Evolutionary conservation across 2,113 vertebrate species (phyloP), one percentile per base, ranked within the genome.

Genomic region (Excalfactoria chinensis): DNA sequence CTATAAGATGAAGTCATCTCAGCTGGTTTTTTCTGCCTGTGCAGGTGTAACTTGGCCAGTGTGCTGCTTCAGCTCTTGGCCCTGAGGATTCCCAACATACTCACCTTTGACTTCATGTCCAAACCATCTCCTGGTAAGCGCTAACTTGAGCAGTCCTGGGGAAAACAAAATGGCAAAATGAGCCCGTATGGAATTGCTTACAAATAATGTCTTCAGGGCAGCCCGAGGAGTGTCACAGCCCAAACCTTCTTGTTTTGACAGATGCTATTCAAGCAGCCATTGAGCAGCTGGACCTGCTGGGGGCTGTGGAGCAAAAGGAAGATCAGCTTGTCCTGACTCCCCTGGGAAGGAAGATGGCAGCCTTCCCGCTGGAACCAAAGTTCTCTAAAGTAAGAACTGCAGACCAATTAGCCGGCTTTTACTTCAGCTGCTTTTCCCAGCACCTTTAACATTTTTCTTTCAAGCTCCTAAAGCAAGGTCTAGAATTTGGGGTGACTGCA

Each of bases 31-130:
- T 77, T 84, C 34, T 93, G n/a, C 70, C 46, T 91, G 0, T 94
- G 62, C 90, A 99, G 99, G 96, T 99, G 99, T 97, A 99, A 99
- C 94, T 90, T 99, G 66, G 97, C 98, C 8, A 97, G 98, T 0
- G 99, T 99, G 79, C 96, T 99, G 93, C 98, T 99, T 75, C 99
- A 99, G 89, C 98, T 99, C 41, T 97, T 99, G 72, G 99, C 99
- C 28, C 96, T 99, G 91, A 98, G 98, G 86, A 97, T 99, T 93
- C 98, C 98, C 73, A 97, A 99, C 2, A 98, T 99, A 79, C 98
- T 98, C 62, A 98, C 98, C 79, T 99, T 99, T 97, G 99, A 99
- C 91, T 99, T 99, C 95, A 98, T 99, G 98, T 99, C 99, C 70
- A 99, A 98, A 89, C 99, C 99, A 0, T 99, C 99, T 71, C 98